Evolutionary conservation across 2,888 invertebrate genomes (phyloP), one percentile per base, ranked within the genome.

Genomic region (Hemaris fuciformis): DNA sequence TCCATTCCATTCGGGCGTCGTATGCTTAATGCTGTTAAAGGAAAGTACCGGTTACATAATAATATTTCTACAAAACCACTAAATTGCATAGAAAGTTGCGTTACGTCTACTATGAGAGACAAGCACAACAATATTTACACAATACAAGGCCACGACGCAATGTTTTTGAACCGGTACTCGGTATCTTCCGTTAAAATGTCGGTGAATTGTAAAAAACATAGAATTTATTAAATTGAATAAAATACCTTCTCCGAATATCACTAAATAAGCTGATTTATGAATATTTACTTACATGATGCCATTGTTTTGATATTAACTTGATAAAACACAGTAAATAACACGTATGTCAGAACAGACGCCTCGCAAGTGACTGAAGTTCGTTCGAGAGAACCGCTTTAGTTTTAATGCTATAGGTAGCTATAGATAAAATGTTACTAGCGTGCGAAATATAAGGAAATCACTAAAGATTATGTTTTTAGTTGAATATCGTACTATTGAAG

Each of bases 91-190:
- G 38, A 38, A 38, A 38, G 38, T 38, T 38, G 3, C n/a, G 13
- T 10, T 13, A 13, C 38, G 8, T 38, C 38, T 13, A 8, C 2
- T 27, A 27, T 8, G 27, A 8, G 27, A 8, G 27, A 38, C n/a
- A 38, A n/a, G 1, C 22, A 20, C 22, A 13, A 45, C 45, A 22
- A 10, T 3, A 0, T 7, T 8, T 13, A 10, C 13, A 45, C 45
- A 23, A 23, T 48, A 25, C 48, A 48, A 23, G 25, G 25, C 25
- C 15, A 48, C 23, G 34, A 10, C 23, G 6, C 22, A 23, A 15
- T 48, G 27, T 48, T 48, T 15, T 53, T 53, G 31, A 53, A 53
- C 53, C 53, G 53, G 53, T 53, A 53, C 18, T 20, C 31, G 23
- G 27, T 8, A n/a, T 31, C 5, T 53, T 18, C 31, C 53, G 31